Percentiles rank a stretch among this genome's conserved stretches.
phyloP scores from a whole-genome alignment of 2,797 vertebrate genomes.

The Aldrovandia affinis region DNA sequence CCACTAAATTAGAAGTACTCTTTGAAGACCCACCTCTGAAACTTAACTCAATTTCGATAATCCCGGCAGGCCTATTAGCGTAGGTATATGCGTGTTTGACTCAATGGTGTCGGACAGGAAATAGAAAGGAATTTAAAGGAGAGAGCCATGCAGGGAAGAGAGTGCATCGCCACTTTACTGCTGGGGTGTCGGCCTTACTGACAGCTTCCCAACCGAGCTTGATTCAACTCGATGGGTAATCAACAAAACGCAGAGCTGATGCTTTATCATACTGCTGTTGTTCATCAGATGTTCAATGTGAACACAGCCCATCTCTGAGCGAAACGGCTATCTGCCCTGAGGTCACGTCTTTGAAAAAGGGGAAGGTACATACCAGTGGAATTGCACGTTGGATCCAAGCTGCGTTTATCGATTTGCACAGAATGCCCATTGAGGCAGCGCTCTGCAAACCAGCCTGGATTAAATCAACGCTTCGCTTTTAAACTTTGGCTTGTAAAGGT shows the following conservation, averaged over 20 bases:
- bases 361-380: not conserved
- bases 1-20: not conserved
- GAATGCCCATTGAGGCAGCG: conserved; percentile 20
- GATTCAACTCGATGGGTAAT: conserved; percentile 59
- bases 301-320: conserved; percentile 42
- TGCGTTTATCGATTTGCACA: not conserved
- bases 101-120: conserved; percentile 45
- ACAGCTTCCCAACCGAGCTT: conserved; percentile 38
- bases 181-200: conserved; percentile 23
- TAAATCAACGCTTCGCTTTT: too few relatives aligned
- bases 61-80: conserved; percentile 54
- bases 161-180: too few relatives aligned
- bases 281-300: conserved; percentile 53
- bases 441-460: not conserved
- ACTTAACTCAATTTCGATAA: not conserved
- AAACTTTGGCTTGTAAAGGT: too few relatives aligned
- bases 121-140: conserved; percentile 11
- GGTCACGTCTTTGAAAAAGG: not conserved
- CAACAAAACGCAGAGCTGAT: conserved; percentile 52
- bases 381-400: conserved; percentile 32
- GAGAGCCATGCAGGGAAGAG: not conserved
- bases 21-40: not conserved
- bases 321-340: not conserved
- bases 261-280: conserved; percentile 32
- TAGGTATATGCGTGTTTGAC: conserved; percentile 60